Evolutionary conservation across 2,113 vertebrate genomes (phyloP).

Genomic region (Pontoporia blainvillei): DNA sequence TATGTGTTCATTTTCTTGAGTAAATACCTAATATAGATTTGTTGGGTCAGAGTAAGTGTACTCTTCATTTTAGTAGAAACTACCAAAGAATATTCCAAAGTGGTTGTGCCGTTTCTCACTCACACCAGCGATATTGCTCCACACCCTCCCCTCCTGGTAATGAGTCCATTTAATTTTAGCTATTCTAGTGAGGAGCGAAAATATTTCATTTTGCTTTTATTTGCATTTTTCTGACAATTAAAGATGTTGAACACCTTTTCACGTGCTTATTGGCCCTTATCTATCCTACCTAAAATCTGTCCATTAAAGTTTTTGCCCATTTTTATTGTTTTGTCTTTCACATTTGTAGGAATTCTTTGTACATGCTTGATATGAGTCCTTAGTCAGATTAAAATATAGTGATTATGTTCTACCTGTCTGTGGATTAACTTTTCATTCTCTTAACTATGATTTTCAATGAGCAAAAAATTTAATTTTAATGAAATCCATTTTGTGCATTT

Average conservation of each 20-base stretch:
- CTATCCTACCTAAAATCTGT: not conserved
- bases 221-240: not conserved
- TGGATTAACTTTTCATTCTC: not conserved
- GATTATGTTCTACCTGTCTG: not conserved
- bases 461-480: not conserved
- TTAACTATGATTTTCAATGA: not conserved
- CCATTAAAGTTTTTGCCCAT: not conserved
- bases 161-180: not conserved
- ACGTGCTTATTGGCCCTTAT: not conserved
- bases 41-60: not conserved
- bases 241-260: not conserved
- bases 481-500: not conserved
- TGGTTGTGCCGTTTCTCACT: not conserved
- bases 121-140: not conserved
- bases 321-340: not conserved
- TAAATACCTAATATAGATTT: not conserved
- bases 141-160: too few relatives aligned
- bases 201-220: not conserved
- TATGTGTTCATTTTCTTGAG: not conserved
- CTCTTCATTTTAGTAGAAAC: not conserved
- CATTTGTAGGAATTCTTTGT: not conserved
- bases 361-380: not conserved
- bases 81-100: not conserved
- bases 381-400: not conserved
- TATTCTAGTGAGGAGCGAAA: not conserved